These are phyloP conservation scores for Erythrolamprus reginae DNA, from an alignment of 2,113 vertebrate genomes.

Conservation along the genomic window DNA sequence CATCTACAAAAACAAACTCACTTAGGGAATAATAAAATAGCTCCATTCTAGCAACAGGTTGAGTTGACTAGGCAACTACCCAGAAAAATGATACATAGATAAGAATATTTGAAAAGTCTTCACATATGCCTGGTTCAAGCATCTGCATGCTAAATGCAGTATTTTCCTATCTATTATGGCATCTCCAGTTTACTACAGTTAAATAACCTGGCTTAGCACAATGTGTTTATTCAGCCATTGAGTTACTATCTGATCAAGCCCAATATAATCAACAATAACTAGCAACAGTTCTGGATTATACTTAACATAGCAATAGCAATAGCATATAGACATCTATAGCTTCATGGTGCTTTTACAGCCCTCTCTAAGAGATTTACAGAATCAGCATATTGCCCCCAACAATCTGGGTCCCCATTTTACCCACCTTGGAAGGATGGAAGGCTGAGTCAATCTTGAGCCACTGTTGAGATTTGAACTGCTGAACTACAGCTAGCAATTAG, in stretches of 20 bases:
- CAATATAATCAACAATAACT: neutral
- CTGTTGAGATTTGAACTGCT: too few species aligned
- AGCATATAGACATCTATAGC: too few species aligned
- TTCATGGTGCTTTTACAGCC: too few species aligned
- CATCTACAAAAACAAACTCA: neutral
- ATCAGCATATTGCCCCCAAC: too few species aligned
- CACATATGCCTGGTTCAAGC: neutral
- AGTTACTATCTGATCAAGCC: neutral
- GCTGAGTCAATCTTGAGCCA: too few species aligned
- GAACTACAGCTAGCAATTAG: too few species aligned
- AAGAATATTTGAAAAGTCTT: neutral
- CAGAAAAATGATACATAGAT: neutral
- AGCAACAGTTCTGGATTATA: neutral
- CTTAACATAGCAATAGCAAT: too few species aligned
- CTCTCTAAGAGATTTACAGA: too few species aligned
- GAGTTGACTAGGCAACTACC: neutral
- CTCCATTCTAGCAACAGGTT: neutral
- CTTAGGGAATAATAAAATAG: neutral
- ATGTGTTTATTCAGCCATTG: neutral
- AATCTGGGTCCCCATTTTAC: too few species aligned
- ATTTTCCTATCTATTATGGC: neutral
- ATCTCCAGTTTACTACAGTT: neutral
- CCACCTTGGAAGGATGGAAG: too few species aligned
- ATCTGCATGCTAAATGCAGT: neutral
- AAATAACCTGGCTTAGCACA: neutral